Evolutionary conservation across 2,888 invertebrate species (phyloP), one percentile per base, ranked within the genome.

Genomic region (Ochropleura leucogaster): DNA sequence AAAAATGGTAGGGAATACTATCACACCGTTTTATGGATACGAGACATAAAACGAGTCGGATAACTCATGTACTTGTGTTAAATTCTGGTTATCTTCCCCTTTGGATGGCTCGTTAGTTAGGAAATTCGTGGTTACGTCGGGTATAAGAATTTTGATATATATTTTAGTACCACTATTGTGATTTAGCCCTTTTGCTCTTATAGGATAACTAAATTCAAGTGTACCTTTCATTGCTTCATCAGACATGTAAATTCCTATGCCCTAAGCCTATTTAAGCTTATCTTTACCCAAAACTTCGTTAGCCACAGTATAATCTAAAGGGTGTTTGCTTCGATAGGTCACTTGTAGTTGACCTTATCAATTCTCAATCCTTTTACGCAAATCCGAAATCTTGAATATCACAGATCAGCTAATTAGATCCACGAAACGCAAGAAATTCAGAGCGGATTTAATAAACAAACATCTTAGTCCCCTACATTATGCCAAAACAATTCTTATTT

Each of bases 401-500:
- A n/a, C 20, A 64, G 73, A 68, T 67, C 71, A 73, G n/a, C 70
- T 72, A 83, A 83, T 83, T 74, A 78, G 49, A 76, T 49, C 42
- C 20, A 72, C 18, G 63, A 42, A 64, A 66, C 59, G 30, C 63
- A 77, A 85, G 76, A 79, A 63, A 79, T 84, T 79, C 74, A 70
- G 68, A 64, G 63, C 59, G 69, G 71, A 80, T 85, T 83, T 68
- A 75, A 77, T 74, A 85, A 74, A 86, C 87, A 85, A 86, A 80
- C 74, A 77, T 81, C 79, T 78, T 69, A 76, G 66, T 74, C 68
- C 70, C 70, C 75, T 75, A 73, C 84, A 80, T 85, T 84, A 87
- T 79, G 72, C 82, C 67, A 74, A 87, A 85, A 85, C 86, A 86
- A 85, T 85, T 85, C 80, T 87, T 84, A 84, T 87, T 88, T 86